Evolutionary conservation across 2,888 invertebrate species (phyloP), one percentile per base, ranked within the genome.

Genomic region (Eupithecia inturbata): DNA sequence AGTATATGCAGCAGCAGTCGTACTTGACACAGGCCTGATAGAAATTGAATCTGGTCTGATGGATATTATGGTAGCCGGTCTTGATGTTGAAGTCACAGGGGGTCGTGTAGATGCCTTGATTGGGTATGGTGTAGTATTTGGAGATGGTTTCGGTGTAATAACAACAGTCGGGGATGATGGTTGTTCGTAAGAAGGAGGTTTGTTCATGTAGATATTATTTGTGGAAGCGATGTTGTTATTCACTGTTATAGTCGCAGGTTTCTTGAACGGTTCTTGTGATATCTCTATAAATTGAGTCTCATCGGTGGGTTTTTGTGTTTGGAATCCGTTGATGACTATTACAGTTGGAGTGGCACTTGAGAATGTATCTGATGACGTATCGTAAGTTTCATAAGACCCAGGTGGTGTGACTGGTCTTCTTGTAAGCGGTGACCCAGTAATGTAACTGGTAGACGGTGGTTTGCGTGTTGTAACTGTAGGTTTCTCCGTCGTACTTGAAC

Each of bases 111-210:
- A 68, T 1, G 82, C 79, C 78, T 87, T 91, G 1, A 87, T 80
- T 16, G 93, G 91, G 36, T 88, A 91, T 2, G 93, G 92, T 26
- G 92, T 91, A 0, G 94, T 92, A 0, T 82, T 82, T 0, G 91
- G 87, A 0, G 95, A 95, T 1, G 96, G 97, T 85, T 96, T 97
- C 4, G 96, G 96, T 4, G 97, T 97, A 16, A 96, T 96, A 5
- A 96, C 91, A 9, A 96, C 93, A 0, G 96, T 96, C 1, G 96
- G 96, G 1, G 95, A 95, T 14, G 96, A 90, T 0, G 92, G 96
- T 70, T 92, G 92, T 41, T 95, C 95, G 2, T 72, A 70, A 3
- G 78, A 81, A 26, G 88, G 82, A 2, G 94, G 93, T 84, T 92
- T 92, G 4, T 88, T 89, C 84, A 94, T 86, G 70, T 91, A 95